A percentile compares a stretch with the other conserved stretches of the same genome.
These are phyloP conservation scores for Oncorhynchus keta DNA, from an alignment of 2,113 vertebrate species.

Conservation along the genomic window DNA sequence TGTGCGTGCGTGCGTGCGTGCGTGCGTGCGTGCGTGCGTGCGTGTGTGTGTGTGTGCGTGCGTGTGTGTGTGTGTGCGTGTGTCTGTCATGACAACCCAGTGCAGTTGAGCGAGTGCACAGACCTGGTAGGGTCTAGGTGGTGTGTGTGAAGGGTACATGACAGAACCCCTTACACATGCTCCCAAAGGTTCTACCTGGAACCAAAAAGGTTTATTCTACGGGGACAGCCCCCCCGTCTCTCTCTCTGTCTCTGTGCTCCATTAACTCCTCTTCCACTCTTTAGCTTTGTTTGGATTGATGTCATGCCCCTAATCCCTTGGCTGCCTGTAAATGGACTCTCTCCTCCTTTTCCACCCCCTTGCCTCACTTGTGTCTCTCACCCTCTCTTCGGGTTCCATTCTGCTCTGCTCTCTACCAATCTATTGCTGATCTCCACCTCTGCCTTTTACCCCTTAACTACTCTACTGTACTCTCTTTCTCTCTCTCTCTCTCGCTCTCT, in stretches of 20 bases:
- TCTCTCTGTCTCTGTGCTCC: slow-evolving; percentile 39
- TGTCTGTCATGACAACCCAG: no score
- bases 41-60: no score
- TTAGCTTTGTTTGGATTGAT: slow-evolving; percentile 69
- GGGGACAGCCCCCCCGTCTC: neutral
- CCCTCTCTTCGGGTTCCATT: neutral
- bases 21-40: neutral
- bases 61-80: no score
- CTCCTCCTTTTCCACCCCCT: neutral
- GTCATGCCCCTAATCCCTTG: slow-evolving; percentile 50
- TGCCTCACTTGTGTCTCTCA: no score
- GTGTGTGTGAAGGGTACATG: no score
- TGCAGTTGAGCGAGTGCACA: no score
- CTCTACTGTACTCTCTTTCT: neutral
- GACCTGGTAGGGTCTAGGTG: no score
- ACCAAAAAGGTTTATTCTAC: no score
- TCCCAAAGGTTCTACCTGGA: no score
- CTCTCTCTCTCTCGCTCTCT: neutral
- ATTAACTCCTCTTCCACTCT: slow-evolving; percentile 60
- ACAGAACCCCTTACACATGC: neutral
- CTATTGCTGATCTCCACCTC: neutral
- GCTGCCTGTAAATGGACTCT: slow-evolving; percentile 5
- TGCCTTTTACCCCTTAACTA: neutral
- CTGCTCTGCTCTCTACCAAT: neutral
- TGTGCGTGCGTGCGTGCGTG: slow-evolving; percentile 3